Evolutionary conservation across 2,888 invertebrate species (phyloP), one percentile per base, ranked within the genome.

Genomic region (Bellardia bayeri): DNA sequence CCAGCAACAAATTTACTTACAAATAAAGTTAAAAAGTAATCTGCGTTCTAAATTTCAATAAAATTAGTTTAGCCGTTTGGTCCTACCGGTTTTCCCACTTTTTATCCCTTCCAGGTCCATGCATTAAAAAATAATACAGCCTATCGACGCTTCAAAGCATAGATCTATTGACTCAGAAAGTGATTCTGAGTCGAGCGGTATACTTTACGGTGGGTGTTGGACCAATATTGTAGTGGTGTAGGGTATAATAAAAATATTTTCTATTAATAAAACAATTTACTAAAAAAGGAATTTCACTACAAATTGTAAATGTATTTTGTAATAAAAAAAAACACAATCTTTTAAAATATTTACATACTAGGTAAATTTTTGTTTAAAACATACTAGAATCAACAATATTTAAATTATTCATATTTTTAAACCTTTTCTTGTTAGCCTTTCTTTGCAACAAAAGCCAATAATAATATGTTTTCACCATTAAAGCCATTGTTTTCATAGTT

Each of bases 191-290:
- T 23, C 0, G 1, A 23, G 0, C 23, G 23, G 23, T 23, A 23
- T 0, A 23, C 23, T 23, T n/a, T n/a, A n/a, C n/a, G n/a, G n/a
- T n/a, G n/a, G n/a, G n/a, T n/a, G n/a, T n/a, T n/a, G n/a, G n/a
- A n/a, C n/a, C n/a, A n/a, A n/a, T n/a, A n/a, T n/a, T n/a, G n/a
- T n/a, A n/a, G 23, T 23, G 23, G 23, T 9, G 61, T 74, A 58
- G 58, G 68, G 45, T 33, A 45, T 5, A 64, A 72, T 72, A 54
- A 16, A 79, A 79, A 78, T 68, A 78, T 81, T 72, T 81, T 54
- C 14, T 63, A 42, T 42, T 63, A 51, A 42, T 56, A 66, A 74
- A 74, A 82, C 7, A 33, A 56, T 74, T 74, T 82, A 2, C 56
- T 14, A 54, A 6, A 11, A 74, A 66, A 42, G 13, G 23, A 74